Percentiles rank a stretch among this genome's conserved stretches.
phyloP scores from a whole-genome alignment of 2,113 vertebrate species.

The Arvicanthis niloticus region DNA sequence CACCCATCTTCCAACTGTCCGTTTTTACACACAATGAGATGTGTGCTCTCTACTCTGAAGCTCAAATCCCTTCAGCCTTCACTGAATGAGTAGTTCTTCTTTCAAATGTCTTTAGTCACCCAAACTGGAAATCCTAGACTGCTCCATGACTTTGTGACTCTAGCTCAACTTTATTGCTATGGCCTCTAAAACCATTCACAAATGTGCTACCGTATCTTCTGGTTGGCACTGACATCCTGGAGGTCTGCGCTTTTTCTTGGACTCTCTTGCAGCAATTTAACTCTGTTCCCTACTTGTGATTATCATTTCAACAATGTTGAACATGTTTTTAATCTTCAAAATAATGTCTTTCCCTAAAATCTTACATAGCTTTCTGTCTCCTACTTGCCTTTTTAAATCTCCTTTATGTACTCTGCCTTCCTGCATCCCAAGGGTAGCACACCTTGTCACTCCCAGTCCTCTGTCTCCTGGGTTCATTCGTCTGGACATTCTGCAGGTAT shows the following conservation, averaged over 20 bases:
- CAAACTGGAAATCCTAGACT: neutral
- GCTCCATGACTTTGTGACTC: neutral
- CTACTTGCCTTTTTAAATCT: neutral
- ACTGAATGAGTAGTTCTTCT: neutral
- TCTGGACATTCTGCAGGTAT: neutral
- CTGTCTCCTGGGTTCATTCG: neutral
- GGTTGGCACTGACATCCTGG: neutral
- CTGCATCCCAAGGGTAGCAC: neutral
- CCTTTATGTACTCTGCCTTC: neutral
- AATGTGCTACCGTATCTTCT: neutral
- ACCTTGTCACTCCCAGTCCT: neutral
- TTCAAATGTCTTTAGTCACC: neutral
- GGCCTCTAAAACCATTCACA: neutral
- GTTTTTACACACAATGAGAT: neutral
- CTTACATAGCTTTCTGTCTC: neutral
- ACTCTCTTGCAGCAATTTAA: neutral
- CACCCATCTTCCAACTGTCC: neutral
- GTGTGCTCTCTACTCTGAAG: neutral
- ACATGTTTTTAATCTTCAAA: neutral
- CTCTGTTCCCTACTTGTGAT: neutral
- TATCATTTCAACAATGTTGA: neutral
- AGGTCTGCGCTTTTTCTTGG: neutral
- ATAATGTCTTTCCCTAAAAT: neutral
- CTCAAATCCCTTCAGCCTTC: neutral
- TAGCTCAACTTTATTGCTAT: neutral